These are phyloP conservation scores for Anas georgica DNA, from an alignment of 2,797 vertebrate species.

Conservation along the genomic window DNA sequence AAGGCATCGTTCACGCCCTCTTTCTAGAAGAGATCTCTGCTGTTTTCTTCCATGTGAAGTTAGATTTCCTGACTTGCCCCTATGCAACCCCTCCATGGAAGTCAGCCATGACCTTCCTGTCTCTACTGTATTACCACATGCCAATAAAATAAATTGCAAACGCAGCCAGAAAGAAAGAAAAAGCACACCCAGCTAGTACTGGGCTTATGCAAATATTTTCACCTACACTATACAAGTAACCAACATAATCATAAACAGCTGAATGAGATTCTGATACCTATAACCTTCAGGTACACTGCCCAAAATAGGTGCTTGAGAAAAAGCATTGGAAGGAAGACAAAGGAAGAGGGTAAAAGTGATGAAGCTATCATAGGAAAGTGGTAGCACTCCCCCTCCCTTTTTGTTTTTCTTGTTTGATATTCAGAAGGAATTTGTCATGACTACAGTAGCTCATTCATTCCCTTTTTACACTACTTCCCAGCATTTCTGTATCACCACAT, in stretches of 20 bases:
- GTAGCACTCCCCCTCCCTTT: not conserved
- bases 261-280: not conserved
- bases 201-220: not conserved
- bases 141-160: not conserved
- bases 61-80: not conserved
- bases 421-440: conserved; percentile 4
- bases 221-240: not conserved
- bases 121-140: not conserved
- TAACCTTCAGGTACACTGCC: not conserved
- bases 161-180: too few species aligned
- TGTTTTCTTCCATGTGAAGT: not conserved
- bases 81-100: not conserved
- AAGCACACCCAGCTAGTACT: not conserved
- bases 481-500: not conserved
- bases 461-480: not conserved
- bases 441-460: conserved; percentile 3
- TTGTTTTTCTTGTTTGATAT: not conserved
- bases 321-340: not conserved
- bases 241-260: not conserved
- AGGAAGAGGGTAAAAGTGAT: not conserved
- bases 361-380: not conserved
- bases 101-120: not conserved
- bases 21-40: not conserved
- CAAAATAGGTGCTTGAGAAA: not conserved
- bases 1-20: not conserved